A percentile compares a stretch with the other conserved stretches of the same genome.
These are phyloP conservation scores for Poecilia wingei DNA, from an alignment of 2,797 vertebrate genomes.

Conservation along the genomic window DNA sequence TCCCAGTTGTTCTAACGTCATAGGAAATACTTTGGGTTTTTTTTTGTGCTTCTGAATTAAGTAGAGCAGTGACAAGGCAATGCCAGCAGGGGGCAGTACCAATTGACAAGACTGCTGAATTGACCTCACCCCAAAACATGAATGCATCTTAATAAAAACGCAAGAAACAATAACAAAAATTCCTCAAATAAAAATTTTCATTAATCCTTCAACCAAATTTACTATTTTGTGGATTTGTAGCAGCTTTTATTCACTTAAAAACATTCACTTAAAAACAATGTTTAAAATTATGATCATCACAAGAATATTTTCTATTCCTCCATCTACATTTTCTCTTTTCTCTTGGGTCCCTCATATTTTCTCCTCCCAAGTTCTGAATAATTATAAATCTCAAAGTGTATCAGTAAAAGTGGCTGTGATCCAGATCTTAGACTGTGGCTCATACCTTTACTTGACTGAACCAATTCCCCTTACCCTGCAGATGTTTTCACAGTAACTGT, in stretches of 20 bases:
- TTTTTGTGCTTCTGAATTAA: neutral
- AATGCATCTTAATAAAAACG: no score
- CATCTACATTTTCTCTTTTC: slow-evolving; percentile 3
- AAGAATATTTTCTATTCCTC: neutral
- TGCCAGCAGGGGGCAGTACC: neutral
- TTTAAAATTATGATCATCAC: no score
- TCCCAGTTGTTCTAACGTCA: neutral
- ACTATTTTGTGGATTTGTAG: neutral
- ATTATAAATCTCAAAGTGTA: slow-evolving; percentile 50
- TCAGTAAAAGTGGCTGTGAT: slow-evolving; percentile 43
- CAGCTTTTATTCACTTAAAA: neutral
- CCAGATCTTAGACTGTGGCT: slow-evolving; percentile 14
- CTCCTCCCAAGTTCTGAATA: slow-evolving; percentile 63
- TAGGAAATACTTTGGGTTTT: no score
- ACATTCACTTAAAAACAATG: neutral
- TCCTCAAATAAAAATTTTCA: neutral
- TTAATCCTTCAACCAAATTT: neutral
- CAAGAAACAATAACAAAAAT: neutral
- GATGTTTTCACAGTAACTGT: slow-evolving; percentile 28
- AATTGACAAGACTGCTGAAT: neutral
- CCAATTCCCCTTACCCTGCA: slow-evolving; percentile 9
- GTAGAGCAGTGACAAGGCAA: neutral
- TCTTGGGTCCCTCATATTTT: slow-evolving; percentile 14
- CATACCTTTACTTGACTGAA: slow-evolving; percentile 28
- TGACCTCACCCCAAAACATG: no score